phyloP scores from a whole-genome alignment of 2,113 vertebrate species.

The Motacilla tschutschensis region DNA sequence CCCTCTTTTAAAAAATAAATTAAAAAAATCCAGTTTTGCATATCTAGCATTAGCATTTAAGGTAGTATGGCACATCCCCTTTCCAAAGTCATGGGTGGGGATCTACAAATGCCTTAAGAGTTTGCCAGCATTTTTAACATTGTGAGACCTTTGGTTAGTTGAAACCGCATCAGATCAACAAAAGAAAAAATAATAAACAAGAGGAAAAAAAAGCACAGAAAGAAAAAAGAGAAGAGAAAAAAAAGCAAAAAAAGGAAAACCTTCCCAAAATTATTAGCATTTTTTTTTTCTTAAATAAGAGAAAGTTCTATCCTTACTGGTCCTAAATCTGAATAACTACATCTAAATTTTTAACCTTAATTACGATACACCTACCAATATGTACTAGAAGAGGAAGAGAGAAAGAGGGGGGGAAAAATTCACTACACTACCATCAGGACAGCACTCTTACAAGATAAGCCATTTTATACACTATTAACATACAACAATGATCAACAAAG shows the following conservation, averaged over 20 bases:
- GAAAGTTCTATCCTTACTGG: slow-evolving; percentile 98
- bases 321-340: slow-evolving; percentile 97
- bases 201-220: slow-evolving; percentile 30
- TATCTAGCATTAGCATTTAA: slow-evolving; percentile 99
- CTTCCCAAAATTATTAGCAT: slow-evolving; percentile 81
- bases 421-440: slow-evolving; percentile 94
- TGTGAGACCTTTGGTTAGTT: slow-evolving; percentile 98
- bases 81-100: slow-evolving; percentile 85
- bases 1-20: slow-evolving; percentile 89
- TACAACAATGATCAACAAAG: slow-evolving; percentile 86
- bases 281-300: slow-evolving; percentile 87
- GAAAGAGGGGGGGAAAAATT: slow-evolving; percentile 68
- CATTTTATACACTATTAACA: slow-evolving; percentile 92
- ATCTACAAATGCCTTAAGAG: slow-evolving; percentile 86
- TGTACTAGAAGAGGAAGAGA: slow-evolving; percentile 88
- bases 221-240: slow-evolving; percentile 3
- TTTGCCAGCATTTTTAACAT: slow-evolving; percentile 75
- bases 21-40: slow-evolving; percentile 94
- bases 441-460: slow-evolving; percentile 89
- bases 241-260: slow-evolving; percentile 63
- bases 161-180: slow-evolving; percentile 93
- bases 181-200: slow-evolving; percentile 67
- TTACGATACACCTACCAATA: slow-evolving; percentile 94
- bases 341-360: slow-evolving; percentile 91
- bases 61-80: slow-evolving; percentile 98